These are phyloP conservation scores for Cephus nigrinus DNA, from an alignment of 2,888 invertebrate genomes.

Conservation along the genomic window DNA sequence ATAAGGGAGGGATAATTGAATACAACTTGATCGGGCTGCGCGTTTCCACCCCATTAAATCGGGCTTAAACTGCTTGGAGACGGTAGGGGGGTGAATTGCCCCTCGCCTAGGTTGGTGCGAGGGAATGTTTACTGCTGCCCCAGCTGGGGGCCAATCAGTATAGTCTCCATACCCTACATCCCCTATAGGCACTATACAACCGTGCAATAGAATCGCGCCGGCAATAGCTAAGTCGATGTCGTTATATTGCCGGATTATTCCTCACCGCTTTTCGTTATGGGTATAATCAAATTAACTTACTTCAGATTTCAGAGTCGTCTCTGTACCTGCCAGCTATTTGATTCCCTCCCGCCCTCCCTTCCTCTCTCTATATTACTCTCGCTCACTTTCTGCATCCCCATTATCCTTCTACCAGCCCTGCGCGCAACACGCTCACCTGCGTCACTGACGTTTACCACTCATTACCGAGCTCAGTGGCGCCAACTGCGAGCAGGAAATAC, in stretches of 20 bases:
- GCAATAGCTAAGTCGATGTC: constrained; percentile 53
- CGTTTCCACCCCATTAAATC: constrained; percentile 66
- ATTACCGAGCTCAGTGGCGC: background rate
- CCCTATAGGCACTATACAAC: constrained; percentile 39
- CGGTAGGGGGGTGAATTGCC: constrained; percentile 21
- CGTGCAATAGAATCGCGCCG: constrained; percentile 54
- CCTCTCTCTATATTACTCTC: background rate
- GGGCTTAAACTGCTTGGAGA: constrained; percentile 58
- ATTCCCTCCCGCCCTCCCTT: background rate
- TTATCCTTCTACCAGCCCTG: too few species aligned
- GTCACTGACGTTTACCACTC: background rate
- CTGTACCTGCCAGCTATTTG: background rate
- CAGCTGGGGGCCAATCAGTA: constrained; percentile 63
- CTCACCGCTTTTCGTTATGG: constrained; percentile 38
- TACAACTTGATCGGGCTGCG: constrained; percentile 66
- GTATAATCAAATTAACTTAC: constrained; percentile 49
- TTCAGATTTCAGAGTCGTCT: constrained; percentile 40
- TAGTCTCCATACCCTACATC: constrained; percentile 31
- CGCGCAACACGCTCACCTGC: too few species aligned
- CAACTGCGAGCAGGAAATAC: background rate
- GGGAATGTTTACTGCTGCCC: constrained; percentile 63
- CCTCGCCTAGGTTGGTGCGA: constrained; percentile 28
- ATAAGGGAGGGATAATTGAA: constrained; percentile 62
- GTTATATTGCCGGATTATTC: constrained; percentile 58
- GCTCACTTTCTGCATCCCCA: too few species aligned